Evolutionary conservation across 2,113 vertebrate genomes (phyloP), one percentile per base, ranked within the genome.

Genomic region (Machaerirhynchus nigripectus): DNA sequence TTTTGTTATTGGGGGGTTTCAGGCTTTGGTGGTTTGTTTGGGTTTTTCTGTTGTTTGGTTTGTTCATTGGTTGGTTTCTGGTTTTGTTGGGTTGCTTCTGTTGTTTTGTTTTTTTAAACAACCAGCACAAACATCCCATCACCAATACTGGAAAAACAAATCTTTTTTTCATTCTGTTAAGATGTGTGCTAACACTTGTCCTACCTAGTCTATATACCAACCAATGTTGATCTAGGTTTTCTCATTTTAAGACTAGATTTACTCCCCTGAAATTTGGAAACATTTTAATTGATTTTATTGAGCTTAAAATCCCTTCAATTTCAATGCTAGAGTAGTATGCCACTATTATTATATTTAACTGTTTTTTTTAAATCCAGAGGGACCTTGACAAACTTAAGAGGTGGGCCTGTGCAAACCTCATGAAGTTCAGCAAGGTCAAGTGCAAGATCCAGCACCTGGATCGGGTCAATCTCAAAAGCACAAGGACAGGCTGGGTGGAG

Each of bases 1-100:
- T 9, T 13, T 49, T 59, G 2, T 49, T n/a, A 9, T 11, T 74
- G 18, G 5, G 1, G 2, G 4, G 8, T 55, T 39, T 33, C 4
- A 13, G 3, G 1, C 4, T 42, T 31, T 50, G 33, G 14, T 19
- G 6, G 3, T 31, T 57, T 49, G 6, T 35, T 57, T 56, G 13
- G 5, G 3, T 1, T 22, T 26, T 49, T 50, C 44, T 17, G 8
- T 68, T 44, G 13, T 30, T 84, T 33, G 17, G 1, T 74, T 65
- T 4, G 1, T 55, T 46, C 23, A 44, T 22, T 56, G 19, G 10
- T 39, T 65, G 3, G 5, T 50, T 77, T 33, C 6, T 1, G 2
- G 0, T 50, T 79, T 53, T 30, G 19, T n/a, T 42, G 22, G 5
- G 3, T 67, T 77, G 14, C 6, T 67, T 88, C 28, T 3, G 37